These are phyloP conservation scores for Acridotheres tristis DNA, from an alignment of 2,797 vertebrate genomes.

Conservation along the genomic window DNA sequence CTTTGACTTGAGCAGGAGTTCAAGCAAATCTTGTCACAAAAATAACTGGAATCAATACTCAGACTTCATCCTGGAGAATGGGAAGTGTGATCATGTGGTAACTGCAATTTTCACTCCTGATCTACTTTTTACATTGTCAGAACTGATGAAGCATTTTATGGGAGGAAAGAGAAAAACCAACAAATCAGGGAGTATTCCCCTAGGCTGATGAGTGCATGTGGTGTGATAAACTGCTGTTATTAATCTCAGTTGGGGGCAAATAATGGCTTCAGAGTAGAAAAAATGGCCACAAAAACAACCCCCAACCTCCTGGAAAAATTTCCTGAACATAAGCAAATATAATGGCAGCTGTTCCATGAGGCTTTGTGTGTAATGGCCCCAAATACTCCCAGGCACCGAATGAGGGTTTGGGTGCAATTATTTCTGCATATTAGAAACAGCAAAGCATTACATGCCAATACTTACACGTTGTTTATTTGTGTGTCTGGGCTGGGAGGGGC, in stretches of 20 bases:
- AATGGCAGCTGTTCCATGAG: not conserved
- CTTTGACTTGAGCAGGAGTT: not conserved
- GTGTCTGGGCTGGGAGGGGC: not conserved
- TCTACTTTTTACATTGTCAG: not conserved
- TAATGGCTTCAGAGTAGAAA: not conserved
- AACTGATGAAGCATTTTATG: slow-evolving; percentile 46
- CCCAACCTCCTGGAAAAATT: not conserved
- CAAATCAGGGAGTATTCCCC: slow-evolving; percentile 3
- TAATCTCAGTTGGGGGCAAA: slow-evolving; percentile 19
- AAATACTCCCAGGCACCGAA: not conserved
- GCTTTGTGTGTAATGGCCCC: not conserved
- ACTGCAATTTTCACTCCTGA: not conserved
- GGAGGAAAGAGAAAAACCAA: slow-evolving; percentile 9
- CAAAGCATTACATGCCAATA: not conserved
- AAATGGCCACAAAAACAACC: not conserved
- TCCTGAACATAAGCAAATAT: not conserved
- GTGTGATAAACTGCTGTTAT: slow-evolving; percentile 27
- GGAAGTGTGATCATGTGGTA: not conserved
- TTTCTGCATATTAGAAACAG: rapidly evolving
- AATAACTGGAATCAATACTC: not conserved
- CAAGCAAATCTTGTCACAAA: not conserved
- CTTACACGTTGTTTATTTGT: rapidly evolving
- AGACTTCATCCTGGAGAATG: not conserved
- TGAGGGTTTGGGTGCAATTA: not conserved
- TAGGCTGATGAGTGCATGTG: not conserved